Conservation (phyloP, 2,888 invertebrate species). For the Agelastica alni region DNA sequence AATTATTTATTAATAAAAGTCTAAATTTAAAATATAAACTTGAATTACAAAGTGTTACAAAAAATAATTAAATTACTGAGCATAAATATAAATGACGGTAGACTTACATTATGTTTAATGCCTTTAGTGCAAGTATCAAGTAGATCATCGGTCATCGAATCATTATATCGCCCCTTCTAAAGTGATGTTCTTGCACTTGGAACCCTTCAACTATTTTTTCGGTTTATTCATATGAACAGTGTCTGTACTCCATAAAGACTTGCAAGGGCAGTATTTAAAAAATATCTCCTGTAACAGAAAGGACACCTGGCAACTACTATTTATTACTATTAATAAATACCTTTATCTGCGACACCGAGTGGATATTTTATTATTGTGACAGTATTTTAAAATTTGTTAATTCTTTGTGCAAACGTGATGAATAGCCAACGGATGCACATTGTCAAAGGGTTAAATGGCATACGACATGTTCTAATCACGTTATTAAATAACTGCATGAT, state of each 20-base stretch:
- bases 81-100: too few species aligned
- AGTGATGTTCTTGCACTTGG: slow-evolving; percentile 16
- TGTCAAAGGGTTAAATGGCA: slow-evolving; percentile 26
- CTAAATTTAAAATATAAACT: too few species aligned
- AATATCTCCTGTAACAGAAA: slow-evolving; percentile 18
- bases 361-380: slow-evolving; percentile 24
- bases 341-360: slow-evolving; percentile 10
- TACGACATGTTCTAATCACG: slow-evolving; percentile 33
- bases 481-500: slow-evolving; percentile 27
- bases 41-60: too few species aligned
- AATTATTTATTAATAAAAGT: too few species aligned
- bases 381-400: slow-evolving; percentile 28
- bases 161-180: slow-evolving; percentile 3
- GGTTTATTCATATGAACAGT: slow-evolving; percentile 11
- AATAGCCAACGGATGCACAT: slow-evolving; percentile 22
- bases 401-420: slow-evolving; percentile 19
- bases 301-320: slow-evolving; percentile 24
- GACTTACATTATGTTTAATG: too few species aligned
- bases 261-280: slow-evolving; percentile 24
- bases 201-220: slow-evolving; percentile 19
- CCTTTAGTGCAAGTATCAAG: background rate
- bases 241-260: slow-evolving; percentile 19
- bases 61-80: too few species aligned
- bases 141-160: background rate
- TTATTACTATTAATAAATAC: slow-evolving; percentile 25